phyloP scores from a whole-genome alignment of 2,797 vertebrate species.

The Megalops cyprinoides region DNA sequence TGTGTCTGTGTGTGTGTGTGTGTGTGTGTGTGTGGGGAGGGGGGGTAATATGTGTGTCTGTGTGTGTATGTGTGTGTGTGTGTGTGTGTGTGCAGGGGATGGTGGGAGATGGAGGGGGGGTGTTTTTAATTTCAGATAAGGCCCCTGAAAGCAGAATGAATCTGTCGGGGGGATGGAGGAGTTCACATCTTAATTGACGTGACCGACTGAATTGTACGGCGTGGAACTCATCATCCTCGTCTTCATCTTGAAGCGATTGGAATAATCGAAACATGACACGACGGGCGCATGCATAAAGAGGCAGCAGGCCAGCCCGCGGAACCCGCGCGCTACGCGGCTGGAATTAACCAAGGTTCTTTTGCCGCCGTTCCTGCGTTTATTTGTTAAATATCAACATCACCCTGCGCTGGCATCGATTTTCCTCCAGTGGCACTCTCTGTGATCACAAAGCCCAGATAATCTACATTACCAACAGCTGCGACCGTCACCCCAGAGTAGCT shows the following conservation, averaged over 20 bases:
- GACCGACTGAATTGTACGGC: conserved; percentile 69
- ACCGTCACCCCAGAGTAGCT: neutral
- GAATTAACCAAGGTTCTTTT: conserved; percentile 47
- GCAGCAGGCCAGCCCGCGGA: neutral
- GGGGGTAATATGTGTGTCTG: neutral
- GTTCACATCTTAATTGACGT: conserved; percentile 79
- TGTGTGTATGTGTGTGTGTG: neutral
- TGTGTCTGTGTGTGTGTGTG: no score
- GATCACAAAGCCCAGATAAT: conserved; percentile 60
- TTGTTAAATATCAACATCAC: conserved; percentile 29
- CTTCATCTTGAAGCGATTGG: conserved; percentile 60
- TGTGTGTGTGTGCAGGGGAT: neutral
- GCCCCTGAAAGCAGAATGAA: conserved; percentile 71
- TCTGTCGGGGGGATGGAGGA: conserved; percentile 71
- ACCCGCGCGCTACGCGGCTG: conserved; percentile 2
- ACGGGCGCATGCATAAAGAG: conserved; percentile 13
- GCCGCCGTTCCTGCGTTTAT: conserved; percentile 33
- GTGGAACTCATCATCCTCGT: conserved; percentile 65
- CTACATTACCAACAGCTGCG: conserved; percentile 29
- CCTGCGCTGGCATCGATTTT: conserved; percentile 27
- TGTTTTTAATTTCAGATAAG: conserved; percentile 82
- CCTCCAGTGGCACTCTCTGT: conserved; percentile 26
- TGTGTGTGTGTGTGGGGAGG: neutral
- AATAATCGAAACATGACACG: conserved; percentile 57
- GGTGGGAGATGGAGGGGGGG: neutral